Evolutionary conservation across 64 coral and sea anemone genomes (phyloP).

Genomic region (Acropora yongei): DNA sequence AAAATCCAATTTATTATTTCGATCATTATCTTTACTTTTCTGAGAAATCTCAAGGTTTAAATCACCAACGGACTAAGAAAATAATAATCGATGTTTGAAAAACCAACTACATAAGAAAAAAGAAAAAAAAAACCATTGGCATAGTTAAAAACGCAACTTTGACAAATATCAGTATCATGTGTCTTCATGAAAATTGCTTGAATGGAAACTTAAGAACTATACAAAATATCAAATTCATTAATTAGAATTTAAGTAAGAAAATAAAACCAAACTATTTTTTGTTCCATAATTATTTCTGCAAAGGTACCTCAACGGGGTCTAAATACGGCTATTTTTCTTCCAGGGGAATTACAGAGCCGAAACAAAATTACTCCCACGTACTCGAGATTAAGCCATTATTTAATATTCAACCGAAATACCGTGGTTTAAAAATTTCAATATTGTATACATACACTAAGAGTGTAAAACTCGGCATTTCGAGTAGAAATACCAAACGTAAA

Average conservation of each 20-base stretch:
- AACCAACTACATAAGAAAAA: neutral
- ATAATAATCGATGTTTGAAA: neutral
- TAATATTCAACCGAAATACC: conserved; percentile 12
- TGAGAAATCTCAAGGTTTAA: neutral
- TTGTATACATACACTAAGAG: neutral
- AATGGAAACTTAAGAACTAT: neutral
- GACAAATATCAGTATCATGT: neutral
- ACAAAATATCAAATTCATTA: neutral
- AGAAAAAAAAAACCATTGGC: neutral
- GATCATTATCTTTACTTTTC: no score
- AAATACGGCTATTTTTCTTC: neutral
- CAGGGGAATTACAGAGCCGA: neutral
- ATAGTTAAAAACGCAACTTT: neutral
- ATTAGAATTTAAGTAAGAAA: neutral
- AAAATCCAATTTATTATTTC: no score
- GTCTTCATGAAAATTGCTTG: neutral
- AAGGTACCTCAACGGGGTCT: no score
- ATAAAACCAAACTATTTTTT: neutral
- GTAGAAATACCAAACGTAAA: neutral
- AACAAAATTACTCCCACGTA: neutral
- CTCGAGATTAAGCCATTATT: neutral
- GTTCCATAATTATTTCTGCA: no score
- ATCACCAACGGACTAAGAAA: neutral
- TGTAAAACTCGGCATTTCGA: neutral
- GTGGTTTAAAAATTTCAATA: neutral